Percentiles rank a stretch among this genome's conserved stretches.
phyloP scores from a whole-genome alignment of 2,888 invertebrate species.

The Chromoteleia sp. region DNA sequence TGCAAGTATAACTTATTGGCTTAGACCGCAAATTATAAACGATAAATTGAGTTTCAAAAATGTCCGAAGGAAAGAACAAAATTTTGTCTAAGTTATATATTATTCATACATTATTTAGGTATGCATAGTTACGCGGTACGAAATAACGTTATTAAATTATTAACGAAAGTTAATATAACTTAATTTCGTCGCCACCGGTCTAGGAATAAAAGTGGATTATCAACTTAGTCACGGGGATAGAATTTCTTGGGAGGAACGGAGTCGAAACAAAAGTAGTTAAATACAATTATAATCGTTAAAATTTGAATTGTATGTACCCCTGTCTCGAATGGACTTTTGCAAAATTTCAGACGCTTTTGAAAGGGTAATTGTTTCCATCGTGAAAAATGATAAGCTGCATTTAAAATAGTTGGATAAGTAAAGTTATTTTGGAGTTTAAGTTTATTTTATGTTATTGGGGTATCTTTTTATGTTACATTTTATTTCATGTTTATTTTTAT shows the following conservation, averaged over 20 bases:
- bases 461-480: too few species aligned
- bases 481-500: too few species aligned
- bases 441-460: too few species aligned
- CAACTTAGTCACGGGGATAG: slow-evolving; percentile 42
- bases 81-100: slow-evolving; percentile 46
- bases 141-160: slow-evolving; percentile 68
- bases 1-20: slow-evolving; percentile 38
- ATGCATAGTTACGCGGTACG: slow-evolving; percentile 43
- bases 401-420: not conserved
- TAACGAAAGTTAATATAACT: slow-evolving; percentile 65
- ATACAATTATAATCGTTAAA: slow-evolving; percentile 59
- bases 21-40: slow-evolving; percentile 22
- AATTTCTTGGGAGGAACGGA: slow-evolving; percentile 54
- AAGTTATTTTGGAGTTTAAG: too few species aligned
- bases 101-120: slow-evolving; percentile 62
- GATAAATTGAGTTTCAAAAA: slow-evolving; percentile 60
- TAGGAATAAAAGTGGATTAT: slow-evolving; percentile 59
- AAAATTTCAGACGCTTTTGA: slow-evolving; percentile 40
- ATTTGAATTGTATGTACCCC: slow-evolving; percentile 46
- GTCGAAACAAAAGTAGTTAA: slow-evolving; percentile 56
- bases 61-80: slow-evolving; percentile 30
- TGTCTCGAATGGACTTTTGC: slow-evolving; percentile 24
- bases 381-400: not conserved
- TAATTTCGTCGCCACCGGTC: slow-evolving; percentile 27
- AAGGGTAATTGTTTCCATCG: slow-evolving; percentile 42